These are phyloP conservation scores for Aphidoletes aphidimyza DNA, from an alignment of 2,888 invertebrate genomes.

Conservation along the genomic window DNA sequence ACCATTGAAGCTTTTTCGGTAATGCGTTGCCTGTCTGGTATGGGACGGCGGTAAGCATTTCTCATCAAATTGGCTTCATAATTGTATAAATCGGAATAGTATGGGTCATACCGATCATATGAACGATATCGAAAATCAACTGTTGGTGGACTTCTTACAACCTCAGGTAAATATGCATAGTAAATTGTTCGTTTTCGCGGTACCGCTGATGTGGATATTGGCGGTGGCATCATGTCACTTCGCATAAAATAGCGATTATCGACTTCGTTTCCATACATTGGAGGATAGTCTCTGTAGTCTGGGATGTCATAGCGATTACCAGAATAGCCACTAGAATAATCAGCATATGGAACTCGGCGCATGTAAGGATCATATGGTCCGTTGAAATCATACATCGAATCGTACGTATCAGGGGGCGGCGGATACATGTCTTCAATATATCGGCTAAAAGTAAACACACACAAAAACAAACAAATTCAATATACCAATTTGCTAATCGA, in stretches of 20 bases:
- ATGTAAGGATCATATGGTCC: slow-evolving; percentile 60
- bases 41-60: not conserved
- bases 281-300: slow-evolving; percentile 63
- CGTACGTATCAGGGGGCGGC: slow-evolving; percentile 61
- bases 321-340: too few relatives aligned
- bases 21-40: not conserved
- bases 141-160: slow-evolving; percentile 72
- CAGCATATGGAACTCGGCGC: slow-evolving; percentile 63
- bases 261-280: slow-evolving; percentile 62
- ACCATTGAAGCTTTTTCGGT: not conserved
- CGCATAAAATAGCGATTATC: slow-evolving; percentile 63
- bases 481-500: not conserved
- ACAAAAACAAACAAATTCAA: not conserved
- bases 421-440: slow-evolving; percentile 41
- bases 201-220: slow-evolving; percentile 56
- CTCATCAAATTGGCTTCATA: not conserved
- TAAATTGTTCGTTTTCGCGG: slow-evolving; percentile 72
- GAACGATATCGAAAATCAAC: slow-evolving; percentile 70
- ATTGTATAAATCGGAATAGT: slow-evolving; percentile 1
- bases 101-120: slow-evolving; percentile 63
- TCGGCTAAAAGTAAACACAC: not conserved
- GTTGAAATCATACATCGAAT: slow-evolving; percentile 59
- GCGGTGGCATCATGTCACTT: slow-evolving; percentile 61
- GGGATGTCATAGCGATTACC: slow-evolving; percentile 65
- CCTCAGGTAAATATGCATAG: slow-evolving; percentile 77